These are phyloP conservation scores for Upupa epops DNA, from an alignment of 2,113 vertebrate genomes.

Conservation along the genomic window DNA sequence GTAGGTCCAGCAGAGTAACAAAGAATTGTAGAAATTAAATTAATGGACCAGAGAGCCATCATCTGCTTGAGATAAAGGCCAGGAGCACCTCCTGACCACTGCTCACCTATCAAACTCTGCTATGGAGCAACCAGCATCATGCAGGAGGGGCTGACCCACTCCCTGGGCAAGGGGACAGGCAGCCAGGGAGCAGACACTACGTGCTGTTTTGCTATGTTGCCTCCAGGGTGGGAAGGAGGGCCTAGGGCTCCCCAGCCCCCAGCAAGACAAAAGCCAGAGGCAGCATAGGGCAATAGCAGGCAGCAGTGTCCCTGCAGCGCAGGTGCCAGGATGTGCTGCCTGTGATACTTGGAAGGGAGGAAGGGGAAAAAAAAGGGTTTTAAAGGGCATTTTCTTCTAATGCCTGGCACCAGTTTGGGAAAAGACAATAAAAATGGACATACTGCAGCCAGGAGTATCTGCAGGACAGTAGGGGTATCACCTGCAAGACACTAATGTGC, in stretches of 20 bases:
- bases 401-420: neutral
- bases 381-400: neutral
- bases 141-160: neutral
- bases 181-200: neutral
- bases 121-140: accelerated
- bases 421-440: neutral
- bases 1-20: neutral
- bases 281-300: accelerated
- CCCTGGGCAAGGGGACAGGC: neutral
- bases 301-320: accelerated
- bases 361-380: neutral
- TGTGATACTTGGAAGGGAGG: too few species aligned
- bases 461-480: neutral
- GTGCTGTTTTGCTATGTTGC: neutral
- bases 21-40: neutral
- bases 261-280: neutral
- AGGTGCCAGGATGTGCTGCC: accelerated
- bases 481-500: neutral
- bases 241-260: neutral
- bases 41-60: neutral
- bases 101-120: neutral
- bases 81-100: neutral
- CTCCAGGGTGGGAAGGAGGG: neutral
- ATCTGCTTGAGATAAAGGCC: neutral
- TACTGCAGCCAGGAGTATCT: neutral